Conservation (phyloP, 2,797 vertebrate genomes). For the Rhincodon typus region DNA sequence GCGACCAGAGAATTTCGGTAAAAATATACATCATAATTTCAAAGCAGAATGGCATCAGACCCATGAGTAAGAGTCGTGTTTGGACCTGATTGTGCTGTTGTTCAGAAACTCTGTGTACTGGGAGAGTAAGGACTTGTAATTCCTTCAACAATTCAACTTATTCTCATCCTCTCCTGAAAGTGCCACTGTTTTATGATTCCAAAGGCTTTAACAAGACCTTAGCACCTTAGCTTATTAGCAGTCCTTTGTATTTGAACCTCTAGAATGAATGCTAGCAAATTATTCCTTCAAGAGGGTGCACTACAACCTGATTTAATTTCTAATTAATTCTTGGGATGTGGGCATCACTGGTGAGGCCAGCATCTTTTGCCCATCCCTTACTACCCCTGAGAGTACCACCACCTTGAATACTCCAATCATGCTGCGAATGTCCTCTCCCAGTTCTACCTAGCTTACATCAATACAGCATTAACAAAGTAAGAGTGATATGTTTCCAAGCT, state of each 20-base stretch:
- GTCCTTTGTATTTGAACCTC: background rate
- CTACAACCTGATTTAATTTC: background rate
- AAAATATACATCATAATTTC: background rate
- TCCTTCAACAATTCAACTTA: background rate
- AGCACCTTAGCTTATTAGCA: background rate
- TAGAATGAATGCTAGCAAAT: background rate
- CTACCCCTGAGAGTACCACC: background rate
- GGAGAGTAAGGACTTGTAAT: background rate
- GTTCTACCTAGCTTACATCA: background rate
- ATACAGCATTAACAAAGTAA: background rate
- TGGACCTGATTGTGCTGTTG: background rate
- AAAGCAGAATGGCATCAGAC: background rate
- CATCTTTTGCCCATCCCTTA: background rate
- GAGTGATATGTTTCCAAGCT: background rate
- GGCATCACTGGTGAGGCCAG: background rate
- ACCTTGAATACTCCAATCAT: background rate
- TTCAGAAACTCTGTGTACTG: background rate
- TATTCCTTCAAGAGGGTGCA: background rate
- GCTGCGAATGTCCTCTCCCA: background rate
- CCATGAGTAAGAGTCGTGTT: background rate
- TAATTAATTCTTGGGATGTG: background rate
- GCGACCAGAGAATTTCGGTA: background rate
- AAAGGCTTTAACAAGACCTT: background rate
- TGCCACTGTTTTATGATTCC: background rate
- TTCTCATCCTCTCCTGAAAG: background rate